Evolutionary conservation across 2,113 vertebrate genomes (phyloP).

Genomic region (Gymnorhina tibicen): DNA sequence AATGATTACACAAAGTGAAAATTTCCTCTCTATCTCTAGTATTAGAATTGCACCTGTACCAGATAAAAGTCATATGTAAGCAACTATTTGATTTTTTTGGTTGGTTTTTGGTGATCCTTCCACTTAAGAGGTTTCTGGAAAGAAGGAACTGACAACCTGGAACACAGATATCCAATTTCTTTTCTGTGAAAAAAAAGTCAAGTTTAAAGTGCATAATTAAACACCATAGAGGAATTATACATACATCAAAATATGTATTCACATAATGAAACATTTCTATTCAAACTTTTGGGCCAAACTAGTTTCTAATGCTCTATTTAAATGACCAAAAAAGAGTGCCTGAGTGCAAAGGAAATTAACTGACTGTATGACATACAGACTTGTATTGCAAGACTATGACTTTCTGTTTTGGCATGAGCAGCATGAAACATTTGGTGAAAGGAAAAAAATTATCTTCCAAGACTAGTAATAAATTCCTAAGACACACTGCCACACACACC

Average conservation of each 20-base stretch:
- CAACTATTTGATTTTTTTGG: background rate
- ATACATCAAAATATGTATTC: background rate
- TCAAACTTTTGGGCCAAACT: background rate
- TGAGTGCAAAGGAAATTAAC: background rate
- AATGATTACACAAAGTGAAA: background rate
- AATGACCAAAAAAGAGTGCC: background rate
- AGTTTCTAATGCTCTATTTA: background rate
- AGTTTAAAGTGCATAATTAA: background rate
- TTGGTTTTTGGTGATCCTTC: background rate
- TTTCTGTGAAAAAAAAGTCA: background rate
- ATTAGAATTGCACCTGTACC: background rate
- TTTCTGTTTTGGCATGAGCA: background rate
- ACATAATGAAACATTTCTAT: background rate
- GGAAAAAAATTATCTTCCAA: background rate
- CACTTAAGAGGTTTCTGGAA: background rate
- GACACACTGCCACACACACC: conserved; percentile 75
- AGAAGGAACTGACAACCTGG: background rate
- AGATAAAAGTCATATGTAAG: background rate
- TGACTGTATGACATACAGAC: background rate
- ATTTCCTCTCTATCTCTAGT: background rate
- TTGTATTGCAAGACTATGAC: background rate
- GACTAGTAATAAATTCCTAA: background rate
- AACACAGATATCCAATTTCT: background rate
- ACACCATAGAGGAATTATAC: background rate
- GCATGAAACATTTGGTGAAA: background rate